phyloP scores from a whole-genome alignment of 2,888 invertebrate genomes.

The Tromatobia lineatoria region DNA sequence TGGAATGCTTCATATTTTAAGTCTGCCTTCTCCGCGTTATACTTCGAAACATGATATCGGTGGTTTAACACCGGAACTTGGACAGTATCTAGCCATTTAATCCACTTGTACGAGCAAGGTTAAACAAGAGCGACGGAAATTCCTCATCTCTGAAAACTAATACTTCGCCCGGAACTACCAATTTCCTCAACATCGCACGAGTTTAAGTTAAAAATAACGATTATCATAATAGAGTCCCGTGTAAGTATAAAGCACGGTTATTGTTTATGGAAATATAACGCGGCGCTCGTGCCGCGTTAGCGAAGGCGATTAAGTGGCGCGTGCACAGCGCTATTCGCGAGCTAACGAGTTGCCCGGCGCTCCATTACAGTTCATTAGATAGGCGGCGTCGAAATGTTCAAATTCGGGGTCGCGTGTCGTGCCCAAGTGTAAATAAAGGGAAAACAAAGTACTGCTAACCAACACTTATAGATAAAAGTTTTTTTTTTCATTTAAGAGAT shows the following conservation, averaged over 20 bases:
- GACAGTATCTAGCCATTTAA: slow-evolving; percentile 23
- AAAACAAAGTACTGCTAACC: not conserved
- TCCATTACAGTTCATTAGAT: slow-evolving; percentile 79
- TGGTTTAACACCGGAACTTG: slow-evolving; percentile 7
- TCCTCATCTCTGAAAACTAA: not conserved
- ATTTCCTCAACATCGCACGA: not conserved
- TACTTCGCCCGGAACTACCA: not conserved
- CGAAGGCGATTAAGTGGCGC: slow-evolving; percentile 48
- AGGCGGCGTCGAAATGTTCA: slow-evolving; percentile 80
- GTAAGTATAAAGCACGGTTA: slow-evolving; percentile 5
- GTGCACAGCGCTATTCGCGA: slow-evolving; percentile 74
- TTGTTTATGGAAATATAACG: slow-evolving; percentile 27
- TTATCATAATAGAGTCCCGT: slow-evolving; percentile 1
- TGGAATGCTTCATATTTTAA: slow-evolving; percentile 9
- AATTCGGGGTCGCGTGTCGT: slow-evolving; percentile 54
- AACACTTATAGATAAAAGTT: not conserved
- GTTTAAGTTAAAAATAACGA: not conserved
- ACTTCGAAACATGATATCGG: slow-evolving; percentile 27
- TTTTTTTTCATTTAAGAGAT: not conserved
- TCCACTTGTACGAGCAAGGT: not conserved
- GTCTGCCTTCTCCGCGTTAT: slow-evolving; percentile 11
- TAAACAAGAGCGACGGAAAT: not conserved
- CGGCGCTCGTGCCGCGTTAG: slow-evolving; percentile 16
- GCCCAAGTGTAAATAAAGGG: not conserved
- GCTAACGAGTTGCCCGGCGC: slow-evolving; percentile 80